Evolutionary conservation across 2,797 vertebrate species (phyloP), one percentile per base, ranked within the genome.

Genomic region (Brachyrhaphis roseni): DNA sequence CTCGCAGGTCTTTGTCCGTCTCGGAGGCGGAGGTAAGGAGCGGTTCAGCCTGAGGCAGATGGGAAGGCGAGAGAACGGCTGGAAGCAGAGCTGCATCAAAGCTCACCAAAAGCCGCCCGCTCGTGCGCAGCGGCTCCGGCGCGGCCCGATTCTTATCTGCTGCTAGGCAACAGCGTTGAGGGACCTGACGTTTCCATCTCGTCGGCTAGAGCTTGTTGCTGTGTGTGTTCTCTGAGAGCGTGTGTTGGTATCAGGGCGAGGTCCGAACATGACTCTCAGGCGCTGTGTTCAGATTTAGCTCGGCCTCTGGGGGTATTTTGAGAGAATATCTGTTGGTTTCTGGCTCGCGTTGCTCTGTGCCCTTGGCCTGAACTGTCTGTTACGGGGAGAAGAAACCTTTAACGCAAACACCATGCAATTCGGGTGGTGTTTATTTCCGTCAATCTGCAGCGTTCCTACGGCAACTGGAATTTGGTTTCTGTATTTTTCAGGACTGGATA

Each of bases 81-180:
- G 41, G 78, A 80, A 75, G 76, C 70, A 43, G 80, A 86, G 85
- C 88, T 43, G 77, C 85, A 83, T 66, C 78, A 64, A 80, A 90
- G 90, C 86, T 4, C 77, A 84, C 79, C 80, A 75, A 85, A 87
- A 89, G 86, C 89, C 80, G 77, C 88, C 90, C 83, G 88, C 90
- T 91, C 83, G 89, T 76, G 80, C 88, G 91, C 89, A 31, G 78
- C 86, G 55, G 86, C 83, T 5, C 53, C 91, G 93, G 95, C 86
- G 92, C 93, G 87, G 87, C 85, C 90, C 77, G 88, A 93, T 95
- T 88, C 89, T 86, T 86, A 80, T 90, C 72, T 51, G 96, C 97
- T 95, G 96, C 97, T 96, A 96, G 92, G 97, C 89, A 89, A 94
- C 95, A 83, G 92, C 93, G 85, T 90, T 79, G 73, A 89, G 85